These are phyloP conservation scores for Agrilus planipennis DNA, from an alignment of 1,140 invertebrate species.

Conservation along the genomic window DNA sequence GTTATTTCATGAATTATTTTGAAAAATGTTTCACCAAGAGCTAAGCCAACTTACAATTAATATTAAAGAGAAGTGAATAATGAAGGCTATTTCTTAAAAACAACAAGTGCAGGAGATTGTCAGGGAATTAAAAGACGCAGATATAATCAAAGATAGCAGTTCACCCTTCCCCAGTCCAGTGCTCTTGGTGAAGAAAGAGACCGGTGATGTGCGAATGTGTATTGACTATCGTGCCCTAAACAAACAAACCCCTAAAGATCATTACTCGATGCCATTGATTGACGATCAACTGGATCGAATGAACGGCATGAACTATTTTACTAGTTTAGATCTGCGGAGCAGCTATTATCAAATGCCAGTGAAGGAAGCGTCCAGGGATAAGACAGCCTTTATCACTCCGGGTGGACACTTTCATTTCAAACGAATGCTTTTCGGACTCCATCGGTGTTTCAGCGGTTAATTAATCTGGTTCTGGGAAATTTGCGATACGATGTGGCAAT, in stretches of 20 bases:
- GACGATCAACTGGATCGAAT: constrained; percentile 26
- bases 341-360: constrained; percentile 9
- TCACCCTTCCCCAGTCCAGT: constrained; percentile 4
- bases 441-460: constrained; percentile 5
- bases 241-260: constrained; percentile 15
- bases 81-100: too few species aligned
- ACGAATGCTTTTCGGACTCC: constrained; percentile 31
- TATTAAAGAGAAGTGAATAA: too few species aligned
- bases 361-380: constrained; percentile 2
- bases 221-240: constrained; percentile 20
- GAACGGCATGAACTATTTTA: constrained; percentile 10
- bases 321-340: constrained; percentile 7
- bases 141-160: neutral
- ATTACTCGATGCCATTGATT: constrained; percentile 17
- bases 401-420: constrained; percentile 33
- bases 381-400: too few species aligned
- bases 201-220: constrained; percentile 16
- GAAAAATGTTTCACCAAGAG: too few species aligned
- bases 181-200: constrained; percentile 14
- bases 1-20: too few species aligned
- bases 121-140: neutral
- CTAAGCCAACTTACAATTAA: too few species aligned
- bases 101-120: constrained; percentile 1
- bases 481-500: constrained; percentile 14
- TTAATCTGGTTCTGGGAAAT: constrained; percentile 6